These are phyloP conservation scores for Mesocentrotus franciscanus DNA, from an alignment of 53 echinoderm and acorn worm genomes.

Conservation along the genomic window DNA sequence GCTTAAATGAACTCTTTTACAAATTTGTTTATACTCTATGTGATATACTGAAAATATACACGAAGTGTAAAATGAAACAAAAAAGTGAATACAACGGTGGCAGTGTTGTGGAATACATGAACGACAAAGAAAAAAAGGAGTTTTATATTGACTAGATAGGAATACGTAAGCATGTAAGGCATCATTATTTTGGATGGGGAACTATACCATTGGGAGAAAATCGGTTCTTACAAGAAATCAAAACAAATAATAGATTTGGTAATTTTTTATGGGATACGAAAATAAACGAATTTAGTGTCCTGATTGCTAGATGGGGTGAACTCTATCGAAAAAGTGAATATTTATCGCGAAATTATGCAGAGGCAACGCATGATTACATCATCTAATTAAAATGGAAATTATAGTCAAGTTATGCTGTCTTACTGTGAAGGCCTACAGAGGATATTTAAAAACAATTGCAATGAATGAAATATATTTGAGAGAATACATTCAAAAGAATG, in stretches of 20 bases:
- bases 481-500: background rate
- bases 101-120: conserved; percentile 25
- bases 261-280: background rate
- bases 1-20: conserved; percentile 47
- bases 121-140: background rate
- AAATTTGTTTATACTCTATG: conserved; percentile 53
- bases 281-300: background rate
- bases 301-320: background rate
- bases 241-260: background rate
- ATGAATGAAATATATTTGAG: background rate
- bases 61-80: conserved; percentile 44
- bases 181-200: background rate
- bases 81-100: conserved; percentile 53
- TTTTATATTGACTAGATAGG: background rate
- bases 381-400: too few species aligned
- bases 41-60: conserved; percentile 57
- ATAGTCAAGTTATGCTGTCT: too few species aligned
- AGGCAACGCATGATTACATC: background rate
- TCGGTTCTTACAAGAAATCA: background rate
- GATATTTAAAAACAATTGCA: background rate
- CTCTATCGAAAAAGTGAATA: too few species aligned
- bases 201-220: background rate
- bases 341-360: background rate
- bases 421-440: background rate
- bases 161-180: background rate